Percentiles rank a stretch among this genome's conserved stretches.
Evolutionary conservation across 2,113 vertebrate genomes (phyloP).

Genomic region (Shinisaurus crocodilurus): DNA sequence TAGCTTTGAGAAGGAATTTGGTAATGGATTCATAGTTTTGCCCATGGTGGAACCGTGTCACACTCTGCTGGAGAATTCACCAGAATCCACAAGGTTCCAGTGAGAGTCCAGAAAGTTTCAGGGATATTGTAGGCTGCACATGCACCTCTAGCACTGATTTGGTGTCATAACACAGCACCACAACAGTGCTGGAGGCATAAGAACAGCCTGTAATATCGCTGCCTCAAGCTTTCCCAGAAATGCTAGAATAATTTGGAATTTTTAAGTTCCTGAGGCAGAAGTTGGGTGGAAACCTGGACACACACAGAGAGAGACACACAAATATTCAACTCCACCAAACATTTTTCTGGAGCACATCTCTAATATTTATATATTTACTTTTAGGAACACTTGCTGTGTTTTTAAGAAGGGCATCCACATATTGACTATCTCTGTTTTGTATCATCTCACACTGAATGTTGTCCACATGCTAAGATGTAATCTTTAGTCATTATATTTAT

Average conservation of each 20-base stretch:
- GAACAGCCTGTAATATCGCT: background rate
- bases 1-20: background rate
- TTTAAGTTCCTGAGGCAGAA: background rate
- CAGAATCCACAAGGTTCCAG: conserved; percentile 1
- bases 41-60: background rate
- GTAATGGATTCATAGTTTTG: background rate
- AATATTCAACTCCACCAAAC: background rate
- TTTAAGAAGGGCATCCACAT: conserved; percentile 54
- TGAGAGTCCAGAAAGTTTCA: background rate
- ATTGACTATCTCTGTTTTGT: conserved; percentile 49
- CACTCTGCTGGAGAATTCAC: background rate
- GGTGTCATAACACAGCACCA: background rate
- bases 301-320: background rate
- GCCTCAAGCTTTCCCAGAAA: conserved; percentile 3
- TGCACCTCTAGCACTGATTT: background rate
- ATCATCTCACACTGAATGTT: conserved; percentile 38
- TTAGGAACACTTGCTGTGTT: conserved; percentile 46
- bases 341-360: conserved; percentile 12
- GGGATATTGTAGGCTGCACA: background rate
- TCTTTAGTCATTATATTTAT: conserved; percentile 40
- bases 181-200: background rate
- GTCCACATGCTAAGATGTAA: conserved; percentile 52
- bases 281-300: background rate
- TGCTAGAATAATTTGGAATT: background rate
- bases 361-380: conserved; percentile 50